Evolutionary conservation across 2,797 vertebrate species (phyloP).

Genomic region (Bovichtus diacanthus): DNA sequence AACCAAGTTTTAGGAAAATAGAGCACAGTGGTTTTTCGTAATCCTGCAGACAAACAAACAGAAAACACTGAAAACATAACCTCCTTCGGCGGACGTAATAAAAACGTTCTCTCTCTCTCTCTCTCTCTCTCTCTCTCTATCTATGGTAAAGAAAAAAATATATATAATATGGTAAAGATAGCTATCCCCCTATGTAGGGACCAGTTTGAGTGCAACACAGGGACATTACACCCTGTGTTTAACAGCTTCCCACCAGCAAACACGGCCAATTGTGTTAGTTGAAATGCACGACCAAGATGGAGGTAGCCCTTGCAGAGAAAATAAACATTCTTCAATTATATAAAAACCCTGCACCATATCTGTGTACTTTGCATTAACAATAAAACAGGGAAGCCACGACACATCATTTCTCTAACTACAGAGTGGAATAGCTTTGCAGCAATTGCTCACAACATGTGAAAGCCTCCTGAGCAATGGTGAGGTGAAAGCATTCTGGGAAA

Average conservation of each 20-base stretch:
- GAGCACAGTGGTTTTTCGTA: too few species aligned
- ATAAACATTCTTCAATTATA: not conserved
- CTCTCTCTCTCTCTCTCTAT: too few species aligned
- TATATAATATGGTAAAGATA: too few species aligned
- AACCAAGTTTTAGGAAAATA: too few species aligned
- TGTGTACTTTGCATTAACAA: not conserved
- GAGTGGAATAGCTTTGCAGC: not conserved
- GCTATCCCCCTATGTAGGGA: not conserved
- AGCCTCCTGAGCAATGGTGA: not conserved
- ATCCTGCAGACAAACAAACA: too few species aligned
- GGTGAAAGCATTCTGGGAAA: constrained; percentile 9
- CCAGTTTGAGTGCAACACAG: not conserved
- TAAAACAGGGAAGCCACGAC: not conserved
- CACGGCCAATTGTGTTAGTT: not conserved
- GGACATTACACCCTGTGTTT: not conserved
- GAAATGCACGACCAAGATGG: not conserved
- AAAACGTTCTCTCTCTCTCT: too few species aligned
- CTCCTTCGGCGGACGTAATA: too few species aligned
- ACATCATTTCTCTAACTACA: too few species aligned
- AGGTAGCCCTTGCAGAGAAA: not conserved
- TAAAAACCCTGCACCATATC: not conserved
- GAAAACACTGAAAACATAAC: too few species aligned
- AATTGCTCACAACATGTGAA: not conserved
- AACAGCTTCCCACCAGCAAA: constrained; percentile 5
- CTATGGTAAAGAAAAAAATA: too few species aligned